Base-by-base conservation (phyloP, 2,888 invertebrate species). In the Coelogynopora nodosa region DNA sequence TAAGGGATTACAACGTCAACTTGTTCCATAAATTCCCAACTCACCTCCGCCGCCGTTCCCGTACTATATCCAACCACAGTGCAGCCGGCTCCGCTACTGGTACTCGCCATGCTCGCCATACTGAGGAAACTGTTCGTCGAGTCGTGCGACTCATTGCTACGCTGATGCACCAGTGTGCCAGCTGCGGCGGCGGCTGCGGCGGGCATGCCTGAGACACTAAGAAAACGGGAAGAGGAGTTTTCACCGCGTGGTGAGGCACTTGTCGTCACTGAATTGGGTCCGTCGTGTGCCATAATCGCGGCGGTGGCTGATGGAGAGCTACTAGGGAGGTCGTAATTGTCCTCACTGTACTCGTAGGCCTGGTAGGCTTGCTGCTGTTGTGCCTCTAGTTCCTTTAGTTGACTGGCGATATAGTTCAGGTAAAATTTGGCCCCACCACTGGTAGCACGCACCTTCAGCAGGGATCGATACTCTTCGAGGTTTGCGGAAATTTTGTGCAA, bases 61-160 rank as follows among this genome's bases (percentile, higher is more conserved):
- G n/a, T n/a, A n/a, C n/a, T n/a, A n/a, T n/a, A n/a, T n/a, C n/a
- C 74, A n/a, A 74, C 74, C 18, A 74, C 74, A 26, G 74, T 74
- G 27, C 23, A 10, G 5, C 74, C 74, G 2, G 74, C 74, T 26
- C 74, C 74, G 23, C 74, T 74, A 26, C 74, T 74, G 18, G 74
- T 74, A 23, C 74, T 74, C 74, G 74, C 74, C 74, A 74, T 74
- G 27, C 74, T 74, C 10, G 74, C 23, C 74, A 74, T 74, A 26
- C 74, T 74, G 5, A 74, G 74, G 74, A 74, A 74, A 26, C 74
- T 74, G 74, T 74, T 74, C 10, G 74, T 74, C 5, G 74, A 74
- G 23, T 74, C 74, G 23, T 74, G 74, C 74, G 74, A 74, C 74
- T 74, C 74, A 23, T 74, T 74, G 74, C 74, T 74, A n/a, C 74